Evolutionary conservation across 2,888 invertebrate genomes (phyloP), one percentile per base, ranked within the genome.

Genomic region (Abscondita cerata): DNA sequence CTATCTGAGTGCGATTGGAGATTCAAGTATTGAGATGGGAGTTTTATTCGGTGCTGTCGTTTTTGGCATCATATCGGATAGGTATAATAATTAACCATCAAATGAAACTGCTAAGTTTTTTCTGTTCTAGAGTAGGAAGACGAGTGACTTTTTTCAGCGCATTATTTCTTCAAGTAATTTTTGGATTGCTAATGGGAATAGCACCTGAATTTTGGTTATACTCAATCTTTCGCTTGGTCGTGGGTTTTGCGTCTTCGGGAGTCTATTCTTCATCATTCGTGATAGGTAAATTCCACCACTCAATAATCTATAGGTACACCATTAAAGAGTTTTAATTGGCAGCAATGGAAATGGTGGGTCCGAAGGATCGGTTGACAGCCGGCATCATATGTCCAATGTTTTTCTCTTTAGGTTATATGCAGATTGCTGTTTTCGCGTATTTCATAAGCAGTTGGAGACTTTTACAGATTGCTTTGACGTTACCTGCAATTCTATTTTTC

Each of bases 211-310:
- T 87, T 75, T 83, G 87, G 73, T 85, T 85, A 46, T 91, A 89
- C 73, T 86, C 88, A 9, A 75, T 87, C 55, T 83, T 88, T 40
- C 82, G 92, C 65, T 78, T 88, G 61, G 75, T 91, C 48, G 85
- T 92, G 18, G 92, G 92, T 11, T 86, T 89, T 11, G 88, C 89
- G 8, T 89, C 91, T 6, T 90, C 90, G 4, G 91, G 91, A 1
- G 89, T 91, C 8, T 92, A 91, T 73, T 81, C 91, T 60, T 90
- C 91, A 15, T 89, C 90, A 44, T 92, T 91, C 77, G 91, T 91
- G 48, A 88, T 92, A 68, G 90, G 91, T 85, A 9, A n/a, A 8
- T 1, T 3, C 13, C 9, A 8, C 11, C 0, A 5, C 3, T 15
- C 25, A 38, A n/a, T 1, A 11, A 3, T 1, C 4, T n/a, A n/a